Conservation (phyloP, 2,888 invertebrate genomes). For the Pinctada fucata region DNA sequence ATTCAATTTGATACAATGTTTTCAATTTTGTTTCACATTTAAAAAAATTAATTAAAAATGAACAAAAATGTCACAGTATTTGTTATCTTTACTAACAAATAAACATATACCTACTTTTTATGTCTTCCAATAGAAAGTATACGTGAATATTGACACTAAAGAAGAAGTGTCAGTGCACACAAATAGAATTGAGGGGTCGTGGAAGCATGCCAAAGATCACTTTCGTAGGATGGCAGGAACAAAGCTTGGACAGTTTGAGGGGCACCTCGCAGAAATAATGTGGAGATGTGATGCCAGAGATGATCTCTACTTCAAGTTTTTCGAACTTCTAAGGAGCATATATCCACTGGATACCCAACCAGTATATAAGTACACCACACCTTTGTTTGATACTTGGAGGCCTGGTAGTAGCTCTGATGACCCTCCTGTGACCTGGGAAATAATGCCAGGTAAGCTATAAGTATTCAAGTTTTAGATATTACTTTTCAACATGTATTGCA, state of each 20-base stretch:
- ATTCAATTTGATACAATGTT: too few relatives aligned
- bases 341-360: neutral
- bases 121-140: too few relatives aligned
- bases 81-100: too few relatives aligned
- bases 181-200: conserved; percentile 15
- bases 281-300: neutral
- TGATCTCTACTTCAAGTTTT: neutral
- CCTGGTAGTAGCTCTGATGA: neutral
- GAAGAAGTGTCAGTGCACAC: neutral
- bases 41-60: too few relatives aligned
- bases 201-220: conserved; percentile 12
- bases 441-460: neutral
- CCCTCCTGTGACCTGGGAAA: neutral
- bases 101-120: too few relatives aligned
- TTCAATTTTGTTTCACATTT: too few relatives aligned
- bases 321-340: neutral
- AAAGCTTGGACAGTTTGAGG: conserved; percentile 1
- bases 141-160: neutral
- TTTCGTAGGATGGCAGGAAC: conserved; percentile 1
- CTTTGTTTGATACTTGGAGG: conserved; percentile 1
- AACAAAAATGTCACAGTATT: too few relatives aligned
- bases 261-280: conserved; percentile 15
- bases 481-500: too few relatives aligned
- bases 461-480: neutral
- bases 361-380: neutral